Evolutionary conservation across 2,888 invertebrate species (phyloP).

Genomic region (Phyllotreta cruciferae): DNA sequence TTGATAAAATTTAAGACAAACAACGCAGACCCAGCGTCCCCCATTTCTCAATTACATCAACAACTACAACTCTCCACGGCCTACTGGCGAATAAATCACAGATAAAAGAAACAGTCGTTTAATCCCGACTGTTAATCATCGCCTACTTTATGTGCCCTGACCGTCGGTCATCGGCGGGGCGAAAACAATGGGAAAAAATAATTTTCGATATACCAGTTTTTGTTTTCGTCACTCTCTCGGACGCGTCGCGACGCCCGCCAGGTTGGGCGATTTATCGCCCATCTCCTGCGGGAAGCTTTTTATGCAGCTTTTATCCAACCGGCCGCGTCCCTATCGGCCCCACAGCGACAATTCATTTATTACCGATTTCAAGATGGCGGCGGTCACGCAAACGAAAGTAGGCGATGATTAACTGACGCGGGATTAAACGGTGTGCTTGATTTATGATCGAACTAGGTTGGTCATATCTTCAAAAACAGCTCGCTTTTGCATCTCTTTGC

Average conservation of each 20-base stretch:
- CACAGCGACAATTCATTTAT: constrained; percentile 34
- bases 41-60: constrained; percentile 30
- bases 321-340: constrained; percentile 35
- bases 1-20: constrained; percentile 29
- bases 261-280: constrained; percentile 18
- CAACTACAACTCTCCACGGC: constrained; percentile 29
- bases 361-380: constrained; percentile 37
- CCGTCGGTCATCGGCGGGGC: not conserved
- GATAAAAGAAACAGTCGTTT: constrained; percentile 30
- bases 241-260: too few relatives aligned
- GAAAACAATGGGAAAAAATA: too few relatives aligned
- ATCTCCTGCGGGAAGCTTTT: constrained; percentile 31
- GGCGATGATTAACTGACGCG: constrained; percentile 33
- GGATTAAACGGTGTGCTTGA: constrained; percentile 32
- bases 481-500: too few relatives aligned
- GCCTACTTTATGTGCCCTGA: constrained; percentile 22
- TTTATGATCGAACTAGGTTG: too few relatives aligned
- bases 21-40: constrained; percentile 8
- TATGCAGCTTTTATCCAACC: constrained; percentile 35
- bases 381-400: constrained; percentile 31
- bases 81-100: constrained; percentile 34
- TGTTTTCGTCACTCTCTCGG: too few relatives aligned
- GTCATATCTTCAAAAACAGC: too few relatives aligned
- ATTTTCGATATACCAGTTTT: too few relatives aligned
- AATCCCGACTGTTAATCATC: constrained; percentile 29